A percentile compares a stretch with the other conserved stretches of the same genome.
Conservation (phyloP, 2,113 vertebrate species). For the Myocastor coypus region DNA sequence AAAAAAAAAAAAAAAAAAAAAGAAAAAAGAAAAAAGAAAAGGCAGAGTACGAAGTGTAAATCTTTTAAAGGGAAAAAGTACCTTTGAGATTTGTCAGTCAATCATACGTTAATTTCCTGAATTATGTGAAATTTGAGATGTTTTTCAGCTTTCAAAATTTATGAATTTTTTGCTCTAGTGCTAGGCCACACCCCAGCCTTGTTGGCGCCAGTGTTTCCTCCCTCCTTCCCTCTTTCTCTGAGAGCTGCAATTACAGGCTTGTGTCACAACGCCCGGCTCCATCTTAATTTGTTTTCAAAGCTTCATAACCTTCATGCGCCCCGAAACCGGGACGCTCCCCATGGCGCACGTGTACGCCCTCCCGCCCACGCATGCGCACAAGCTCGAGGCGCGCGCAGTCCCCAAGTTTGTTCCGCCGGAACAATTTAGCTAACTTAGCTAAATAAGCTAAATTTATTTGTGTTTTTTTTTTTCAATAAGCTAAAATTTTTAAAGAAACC, state of each 20-base stretch:
- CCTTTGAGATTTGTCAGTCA: background rate
- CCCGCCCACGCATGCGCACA: background rate
- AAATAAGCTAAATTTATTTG: constrained; percentile 41
- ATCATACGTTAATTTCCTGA: constrained; percentile 24
- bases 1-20: no score
- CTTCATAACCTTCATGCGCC: background rate
- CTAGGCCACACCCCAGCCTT: background rate
- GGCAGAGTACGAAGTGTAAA: background rate
- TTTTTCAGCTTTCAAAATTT: constrained; percentile 46
- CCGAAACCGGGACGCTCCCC: background rate
- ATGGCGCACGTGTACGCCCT: background rate
- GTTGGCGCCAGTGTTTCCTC: background rate
- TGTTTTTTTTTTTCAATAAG: no score
- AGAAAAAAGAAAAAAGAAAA: background rate
- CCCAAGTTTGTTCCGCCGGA: background rate
- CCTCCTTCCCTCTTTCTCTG: background rate
- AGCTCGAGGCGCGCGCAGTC: background rate
- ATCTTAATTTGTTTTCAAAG: background rate
- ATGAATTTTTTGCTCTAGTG: background rate
- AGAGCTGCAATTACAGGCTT: background rate
- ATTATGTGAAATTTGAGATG: background rate
- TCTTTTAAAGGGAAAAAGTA: background rate
- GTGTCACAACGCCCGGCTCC: background rate
- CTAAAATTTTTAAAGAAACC: constrained; percentile 35
- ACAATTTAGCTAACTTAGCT: no score